Evolutionary conservation across 2,797 vertebrate species (phyloP).

Genomic region (Propithecus deckenii): DNA sequence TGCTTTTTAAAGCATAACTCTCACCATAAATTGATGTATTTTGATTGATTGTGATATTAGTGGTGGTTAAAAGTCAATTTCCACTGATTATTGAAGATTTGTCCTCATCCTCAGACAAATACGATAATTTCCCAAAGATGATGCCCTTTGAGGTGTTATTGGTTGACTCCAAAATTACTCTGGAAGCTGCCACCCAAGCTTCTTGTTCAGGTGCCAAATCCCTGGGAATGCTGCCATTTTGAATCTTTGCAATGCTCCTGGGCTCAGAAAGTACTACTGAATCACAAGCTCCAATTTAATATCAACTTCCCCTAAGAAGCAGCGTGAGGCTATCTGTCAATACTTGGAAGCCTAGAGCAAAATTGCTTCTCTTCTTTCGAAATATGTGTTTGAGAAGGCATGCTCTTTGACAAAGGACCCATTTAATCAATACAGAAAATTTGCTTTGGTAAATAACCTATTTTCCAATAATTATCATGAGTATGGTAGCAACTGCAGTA

Average conservation of each 20-base stretch:
- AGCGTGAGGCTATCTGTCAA: not conserved
- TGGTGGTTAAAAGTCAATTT: not conserved
- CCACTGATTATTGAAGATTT: conserved; percentile 12
- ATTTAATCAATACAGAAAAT: conserved; percentile 50
- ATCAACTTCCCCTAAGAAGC: not conserved
- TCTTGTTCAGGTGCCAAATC: not conserved
- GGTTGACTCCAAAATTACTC: conserved; percentile 1
- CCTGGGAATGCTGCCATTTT: not conserved
- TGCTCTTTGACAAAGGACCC: not conserved
- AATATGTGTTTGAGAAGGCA: conserved; percentile 10
- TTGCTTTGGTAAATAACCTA: conserved; percentile 7
- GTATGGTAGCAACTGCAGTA: not conserved
- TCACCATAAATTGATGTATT: not conserved
- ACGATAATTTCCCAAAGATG: conserved; percentile 2
- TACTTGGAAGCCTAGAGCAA: conserved; percentile 46
- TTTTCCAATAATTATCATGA: conserved; percentile 1
- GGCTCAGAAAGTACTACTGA: not conserved
- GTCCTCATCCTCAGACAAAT: not conserved
- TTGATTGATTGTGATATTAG: not conserved
- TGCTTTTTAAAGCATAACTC: not conserved
- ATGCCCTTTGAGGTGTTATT: not conserved
- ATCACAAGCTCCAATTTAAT: not conserved
- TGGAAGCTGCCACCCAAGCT: not conserved
- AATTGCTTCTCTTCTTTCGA: conserved; percentile 34
- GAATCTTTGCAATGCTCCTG: not conserved